Percentiles rank a stretch among this genome's conserved stretches.
Conservation (phyloP, 1,140 invertebrate genomes). For the Eriosoma lanigerum region DNA sequence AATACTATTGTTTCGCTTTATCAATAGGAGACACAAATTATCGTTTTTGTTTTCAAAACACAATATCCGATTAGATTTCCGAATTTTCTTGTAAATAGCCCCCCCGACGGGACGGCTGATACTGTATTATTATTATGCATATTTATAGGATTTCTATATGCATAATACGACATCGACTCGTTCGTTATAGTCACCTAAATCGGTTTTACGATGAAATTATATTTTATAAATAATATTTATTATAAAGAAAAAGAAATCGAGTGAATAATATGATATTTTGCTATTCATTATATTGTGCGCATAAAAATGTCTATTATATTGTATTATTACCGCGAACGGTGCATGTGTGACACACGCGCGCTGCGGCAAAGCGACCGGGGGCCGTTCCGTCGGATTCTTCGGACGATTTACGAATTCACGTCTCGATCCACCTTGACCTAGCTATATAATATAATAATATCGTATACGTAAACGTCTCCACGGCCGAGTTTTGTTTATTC, state of each 20-base stretch:
- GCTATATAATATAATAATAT: no score
- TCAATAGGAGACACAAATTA: background rate
- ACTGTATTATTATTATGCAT: background rate
- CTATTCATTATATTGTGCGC: background rate
- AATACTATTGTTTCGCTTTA: background rate
- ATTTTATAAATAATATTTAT: background rate
- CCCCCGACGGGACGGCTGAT: background rate
- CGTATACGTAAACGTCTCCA: constrained; percentile 3
- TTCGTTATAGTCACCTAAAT: background rate
- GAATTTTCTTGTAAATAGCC: background rate
- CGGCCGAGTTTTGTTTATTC: background rate
- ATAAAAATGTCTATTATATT: background rate
- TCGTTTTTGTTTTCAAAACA: background rate
- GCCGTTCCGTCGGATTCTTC: background rate
- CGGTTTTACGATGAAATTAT: background rate
- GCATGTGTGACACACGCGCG: background rate
- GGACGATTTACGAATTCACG: constrained; percentile 34
- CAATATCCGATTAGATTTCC: constrained; percentile 7
- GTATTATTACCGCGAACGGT: background rate
- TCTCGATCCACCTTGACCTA: constrained; percentile 46
- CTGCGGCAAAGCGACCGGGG: background rate
- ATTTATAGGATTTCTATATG: background rate
- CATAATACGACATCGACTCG: background rate
- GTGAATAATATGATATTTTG: background rate
- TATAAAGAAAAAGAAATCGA: constrained; percentile 18